phyloP scores from a whole-genome alignment of 2,888 invertebrate genomes.

The Lasioglossum vierecki region DNA sequence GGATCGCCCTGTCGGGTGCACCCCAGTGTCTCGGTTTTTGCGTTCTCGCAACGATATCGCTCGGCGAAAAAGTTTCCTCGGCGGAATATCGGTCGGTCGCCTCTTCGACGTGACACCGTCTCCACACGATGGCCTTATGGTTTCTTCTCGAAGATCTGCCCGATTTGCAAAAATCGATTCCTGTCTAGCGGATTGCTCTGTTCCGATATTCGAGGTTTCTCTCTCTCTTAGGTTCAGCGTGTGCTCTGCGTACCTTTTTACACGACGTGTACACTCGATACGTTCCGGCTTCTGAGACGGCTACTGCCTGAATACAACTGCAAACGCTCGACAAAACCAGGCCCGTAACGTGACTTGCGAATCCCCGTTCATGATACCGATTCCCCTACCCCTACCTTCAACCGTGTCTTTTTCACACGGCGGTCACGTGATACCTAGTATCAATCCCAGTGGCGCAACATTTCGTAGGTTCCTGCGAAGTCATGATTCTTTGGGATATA shows the following conservation, averaged over 20 bases:
- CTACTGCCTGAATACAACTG: conserved; percentile 77
- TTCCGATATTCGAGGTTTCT: conserved; percentile 19
- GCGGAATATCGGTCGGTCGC: conserved; percentile 34
- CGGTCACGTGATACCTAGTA: conserved; percentile 13
- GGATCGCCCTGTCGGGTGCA: conserved; percentile 79
- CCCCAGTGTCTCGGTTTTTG: conserved; percentile 69
- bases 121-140: conserved; percentile 23
- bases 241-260: conserved; percentile 47
- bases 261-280: conserved; percentile 59
- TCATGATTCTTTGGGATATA: too few species aligned
- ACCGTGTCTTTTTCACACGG: not conserved
- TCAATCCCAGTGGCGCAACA: conserved; percentile 26
- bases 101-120: conserved; percentile 48
- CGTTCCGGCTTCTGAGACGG: conserved; percentile 72
- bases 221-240: conserved; percentile 27
- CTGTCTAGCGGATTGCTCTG: conserved; percentile 29
- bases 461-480: not conserved
- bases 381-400: conserved; percentile 18
- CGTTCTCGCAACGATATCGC: conserved; percentile 50
- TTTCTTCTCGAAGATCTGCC: conserved; percentile 18
- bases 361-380: conserved; percentile 30
- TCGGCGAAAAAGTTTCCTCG: conserved; percentile 42
- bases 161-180: conserved; percentile 7
- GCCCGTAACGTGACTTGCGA: conserved; percentile 53
- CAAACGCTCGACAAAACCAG: conserved; percentile 63